These are phyloP conservation scores for Ariopsis seemanni DNA, from an alignment of 2,113 vertebrate genomes.

Conservation along the genomic window DNA sequence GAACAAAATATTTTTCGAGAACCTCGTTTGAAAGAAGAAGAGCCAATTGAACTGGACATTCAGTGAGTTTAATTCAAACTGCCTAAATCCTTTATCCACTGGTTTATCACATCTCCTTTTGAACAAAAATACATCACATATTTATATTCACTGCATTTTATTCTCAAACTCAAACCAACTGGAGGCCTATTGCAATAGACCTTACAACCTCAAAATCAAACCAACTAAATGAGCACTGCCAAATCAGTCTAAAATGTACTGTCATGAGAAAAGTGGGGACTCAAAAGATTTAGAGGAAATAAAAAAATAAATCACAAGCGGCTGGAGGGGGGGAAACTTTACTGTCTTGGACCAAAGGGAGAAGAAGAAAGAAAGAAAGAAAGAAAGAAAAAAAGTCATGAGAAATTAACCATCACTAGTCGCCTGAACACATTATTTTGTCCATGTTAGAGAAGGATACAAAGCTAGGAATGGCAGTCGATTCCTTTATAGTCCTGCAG, in stretches of 20 bases:
- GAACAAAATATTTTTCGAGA: background rate
- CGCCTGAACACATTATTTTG: constrained; percentile 22
- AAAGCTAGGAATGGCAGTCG: constrained; percentile 42
- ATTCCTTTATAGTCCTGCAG: constrained; percentile 38
- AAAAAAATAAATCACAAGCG: constrained; percentile 14
- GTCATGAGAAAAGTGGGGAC: constrained; percentile 6
- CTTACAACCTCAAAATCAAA: constrained; percentile 28
- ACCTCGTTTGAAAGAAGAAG: background rate
- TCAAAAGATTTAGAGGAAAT: background rate
- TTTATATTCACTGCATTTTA: constrained; percentile 45
- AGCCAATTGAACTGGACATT: constrained; percentile 23
- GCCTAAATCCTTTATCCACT: constrained; percentile 29
- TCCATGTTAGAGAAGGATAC: constrained; percentile 40
- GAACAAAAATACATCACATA: constrained; percentile 46
- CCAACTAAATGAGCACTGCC: constrained; percentile 35
- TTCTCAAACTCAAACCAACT: constrained; percentile 43
- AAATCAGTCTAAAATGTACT: constrained; percentile 33
- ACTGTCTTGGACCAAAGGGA: background rate
- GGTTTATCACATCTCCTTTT: constrained; percentile 22
- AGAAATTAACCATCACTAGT: constrained; percentile 10
- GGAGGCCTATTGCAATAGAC: constrained; percentile 38
- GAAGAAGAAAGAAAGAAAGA: background rate
- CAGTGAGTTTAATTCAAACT: constrained; percentile 47
- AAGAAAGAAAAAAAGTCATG: constrained; percentile 2
- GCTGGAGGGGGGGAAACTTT: background rate